Percentiles rank a stretch among this genome's conserved stretches.
Conservation (phyloP, 2,797 vertebrate genomes). For the Xyrichtys novacula region DNA sequence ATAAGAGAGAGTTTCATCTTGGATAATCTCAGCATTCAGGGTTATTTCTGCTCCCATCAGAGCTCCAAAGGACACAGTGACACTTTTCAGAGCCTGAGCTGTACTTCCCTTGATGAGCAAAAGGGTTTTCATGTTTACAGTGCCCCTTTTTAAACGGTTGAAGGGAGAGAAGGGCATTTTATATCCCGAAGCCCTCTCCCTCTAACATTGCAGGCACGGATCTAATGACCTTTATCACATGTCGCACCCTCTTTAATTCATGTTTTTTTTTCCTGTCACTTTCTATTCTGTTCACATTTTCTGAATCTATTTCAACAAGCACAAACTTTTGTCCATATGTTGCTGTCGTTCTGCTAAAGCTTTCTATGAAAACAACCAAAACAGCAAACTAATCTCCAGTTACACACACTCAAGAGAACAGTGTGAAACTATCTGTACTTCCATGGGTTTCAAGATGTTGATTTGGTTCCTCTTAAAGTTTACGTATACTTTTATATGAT, state of each 20-base stretch:
- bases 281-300: conserved; percentile 46
- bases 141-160: conserved; percentile 26
- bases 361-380: conserved; percentile 8
- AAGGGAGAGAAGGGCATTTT: conserved; percentile 10
- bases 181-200: conserved; percentile 3
- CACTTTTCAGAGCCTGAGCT: background rate
- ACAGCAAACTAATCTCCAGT: background rate
- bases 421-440: background rate
- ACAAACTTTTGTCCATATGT: conserved; percentile 52
- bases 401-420: background rate
- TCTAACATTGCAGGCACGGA: conserved; percentile 26
- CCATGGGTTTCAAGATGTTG: background rate
- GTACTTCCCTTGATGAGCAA: background rate
- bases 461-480: background rate
- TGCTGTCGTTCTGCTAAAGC: conserved; percentile 17
- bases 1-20: background rate
- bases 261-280: conserved; percentile 50
- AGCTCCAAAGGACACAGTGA: background rate
- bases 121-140: background rate
- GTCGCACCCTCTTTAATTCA: conserved; percentile 56
- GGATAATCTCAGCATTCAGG: background rate
- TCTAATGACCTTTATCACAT: conserved; percentile 65
- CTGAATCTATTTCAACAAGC: conserved; percentile 2
- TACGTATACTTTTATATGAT: background rate
- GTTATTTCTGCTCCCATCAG: background rate